Evolutionary conservation across 2,797 vertebrate species (phyloP).

Genomic region (Malacoraja senta): DNA sequence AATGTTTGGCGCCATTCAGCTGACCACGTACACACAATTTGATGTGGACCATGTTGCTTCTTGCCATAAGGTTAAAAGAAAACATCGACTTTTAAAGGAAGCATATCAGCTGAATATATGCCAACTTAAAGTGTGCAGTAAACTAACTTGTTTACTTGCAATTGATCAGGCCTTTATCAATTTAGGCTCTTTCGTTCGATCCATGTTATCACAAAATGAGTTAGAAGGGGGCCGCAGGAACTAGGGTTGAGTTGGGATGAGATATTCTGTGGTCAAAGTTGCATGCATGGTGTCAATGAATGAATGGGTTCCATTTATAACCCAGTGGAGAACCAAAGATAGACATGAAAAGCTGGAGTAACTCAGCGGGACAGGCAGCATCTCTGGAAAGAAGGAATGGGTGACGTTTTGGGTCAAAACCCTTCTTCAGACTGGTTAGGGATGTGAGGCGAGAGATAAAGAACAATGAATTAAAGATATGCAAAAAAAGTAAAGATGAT

Average conservation of each 20-base stretch:
- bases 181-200: background rate
- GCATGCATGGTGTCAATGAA: no score
- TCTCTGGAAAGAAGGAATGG: no score
- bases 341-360: no score
- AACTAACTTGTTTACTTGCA: background rate
- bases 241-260: background rate
- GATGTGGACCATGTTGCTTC: background rate
- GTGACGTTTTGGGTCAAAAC: no score
- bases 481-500: no score
- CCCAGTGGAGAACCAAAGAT: no score
- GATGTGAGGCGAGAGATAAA: no score
- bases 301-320: no score
- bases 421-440: no score
- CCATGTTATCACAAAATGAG: background rate
- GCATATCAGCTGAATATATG: background rate
- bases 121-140: background rate
- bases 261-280: background rate
- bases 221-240: background rate
- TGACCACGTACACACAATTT: background rate
- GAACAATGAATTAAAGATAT: no score
- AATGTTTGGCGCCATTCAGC: background rate
- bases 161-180: background rate
- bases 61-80: background rate
- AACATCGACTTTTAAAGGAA: background rate
- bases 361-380: no score